These are phyloP conservation scores for Pogonocherus hispidulus DNA, from an alignment of 2,888 invertebrate genomes.

Conservation along the genomic window DNA sequence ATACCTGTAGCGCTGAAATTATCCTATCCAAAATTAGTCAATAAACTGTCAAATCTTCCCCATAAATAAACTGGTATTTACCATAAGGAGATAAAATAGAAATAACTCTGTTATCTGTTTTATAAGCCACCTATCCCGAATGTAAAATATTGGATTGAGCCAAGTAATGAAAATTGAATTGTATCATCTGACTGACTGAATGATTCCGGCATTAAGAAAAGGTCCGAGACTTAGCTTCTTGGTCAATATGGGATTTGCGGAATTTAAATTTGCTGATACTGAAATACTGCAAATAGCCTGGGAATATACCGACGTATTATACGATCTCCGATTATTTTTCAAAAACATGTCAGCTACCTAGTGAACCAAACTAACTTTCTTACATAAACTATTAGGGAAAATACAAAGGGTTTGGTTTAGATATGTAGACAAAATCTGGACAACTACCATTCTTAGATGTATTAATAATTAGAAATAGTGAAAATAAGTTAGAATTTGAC, in stretches of 20 bases:
- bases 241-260: slow-evolving; percentile 66
- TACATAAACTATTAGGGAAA: no score
- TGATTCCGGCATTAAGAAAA: slow-evolving; percentile 58
- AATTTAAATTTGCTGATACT: slow-evolving; percentile 68
- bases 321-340: not conserved
- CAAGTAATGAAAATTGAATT: slow-evolving; percentile 60
- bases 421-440: no score
- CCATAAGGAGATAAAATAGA: slow-evolving; percentile 28
- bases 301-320: slow-evolving; percentile 38
- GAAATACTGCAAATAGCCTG: slow-evolving; percentile 63
- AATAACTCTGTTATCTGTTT: slow-evolving; percentile 37
- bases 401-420: no score
- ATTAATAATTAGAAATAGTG: no score
- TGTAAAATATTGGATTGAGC: slow-evolving; percentile 55
- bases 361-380: not conserved
- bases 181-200: slow-evolving; percentile 59
- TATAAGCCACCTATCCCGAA: slow-evolving; percentile 46
- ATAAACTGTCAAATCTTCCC: no score
- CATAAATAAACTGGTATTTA: no score
- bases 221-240: slow-evolving; percentile 59
- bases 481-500: no score
- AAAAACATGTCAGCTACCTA: not conserved
- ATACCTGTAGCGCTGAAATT: no score
- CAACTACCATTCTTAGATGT: no score
- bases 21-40: no score